Conservation (phyloP, 2,113 vertebrate species). For the Corythoichthys intestinalis region DNA sequence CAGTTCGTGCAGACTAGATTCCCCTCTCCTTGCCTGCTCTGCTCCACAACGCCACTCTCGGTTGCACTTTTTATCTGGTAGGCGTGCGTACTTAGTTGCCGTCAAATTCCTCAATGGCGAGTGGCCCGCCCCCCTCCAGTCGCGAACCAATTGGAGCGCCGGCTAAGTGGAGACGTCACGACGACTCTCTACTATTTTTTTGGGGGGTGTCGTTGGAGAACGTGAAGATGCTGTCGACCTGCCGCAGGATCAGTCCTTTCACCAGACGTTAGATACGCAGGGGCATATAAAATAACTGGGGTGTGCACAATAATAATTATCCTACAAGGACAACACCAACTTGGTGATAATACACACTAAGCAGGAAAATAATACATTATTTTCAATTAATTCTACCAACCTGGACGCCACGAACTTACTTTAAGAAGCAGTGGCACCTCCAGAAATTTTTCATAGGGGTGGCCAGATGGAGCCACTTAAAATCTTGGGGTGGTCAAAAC, state of each 20-base stretch:
- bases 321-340: too few species aligned
- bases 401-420: too few species aligned
- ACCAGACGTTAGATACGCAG: too few species aligned
- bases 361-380: too few species aligned
- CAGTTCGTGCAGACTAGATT: not conserved
- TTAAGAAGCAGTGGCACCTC: too few species aligned
- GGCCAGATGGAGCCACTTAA: too few species aligned
- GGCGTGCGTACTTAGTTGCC: conserved; percentile 62
- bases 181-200: not conserved
- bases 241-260: conserved; percentile 9
- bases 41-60: conserved; percentile 19
- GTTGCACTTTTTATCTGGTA: conserved; percentile 52
- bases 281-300: too few species aligned
- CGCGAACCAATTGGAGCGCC: conserved; percentile 55
- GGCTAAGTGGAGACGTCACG: conserved; percentile 53
- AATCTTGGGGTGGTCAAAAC: too few species aligned
- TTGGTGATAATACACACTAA: too few species aligned
- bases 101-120: conserved; percentile 65
- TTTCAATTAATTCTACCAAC: too few species aligned
- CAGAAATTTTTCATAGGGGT: too few species aligned
- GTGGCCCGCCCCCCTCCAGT: conserved; percentile 15
- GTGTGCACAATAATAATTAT: too few species aligned
- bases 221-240: conserved; percentile 8
- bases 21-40: conserved; percentile 43
- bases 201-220: conserved; percentile 9